phyloP scores from a whole-genome alignment of 2,113 vertebrate species.

The Daboia siamensis region DNA sequence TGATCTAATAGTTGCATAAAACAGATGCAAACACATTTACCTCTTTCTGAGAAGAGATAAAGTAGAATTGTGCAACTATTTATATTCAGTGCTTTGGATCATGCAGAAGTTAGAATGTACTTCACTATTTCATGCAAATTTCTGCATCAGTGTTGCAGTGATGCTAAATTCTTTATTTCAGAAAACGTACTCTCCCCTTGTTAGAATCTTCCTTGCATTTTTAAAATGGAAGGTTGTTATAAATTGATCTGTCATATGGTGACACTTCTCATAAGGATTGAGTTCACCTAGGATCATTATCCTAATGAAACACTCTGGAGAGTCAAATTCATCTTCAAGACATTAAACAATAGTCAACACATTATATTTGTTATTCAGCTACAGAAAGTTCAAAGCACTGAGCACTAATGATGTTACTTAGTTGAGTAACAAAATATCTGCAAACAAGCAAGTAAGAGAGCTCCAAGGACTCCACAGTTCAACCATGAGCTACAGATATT shows the following conservation, averaged over 20 bases:
- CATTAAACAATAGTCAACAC: not conserved
- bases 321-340: not conserved
- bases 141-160: no score
- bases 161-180: no score
- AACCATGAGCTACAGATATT: not conserved
- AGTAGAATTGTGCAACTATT: not conserved
- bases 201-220: not conserved
- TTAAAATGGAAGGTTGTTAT: not conserved
- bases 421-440: not conserved
- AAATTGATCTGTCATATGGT: not conserved
- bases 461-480: not conserved
- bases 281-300: not conserved
- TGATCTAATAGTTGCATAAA: not conserved
- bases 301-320: not conserved
- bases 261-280: not conserved
- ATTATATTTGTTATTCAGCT: not conserved
- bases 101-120: no score
- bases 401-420: not conserved
- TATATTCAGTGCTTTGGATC: not conserved
- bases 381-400: not conserved
- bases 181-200: not conserved
- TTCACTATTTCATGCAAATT: no score
- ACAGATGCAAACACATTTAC: not conserved
- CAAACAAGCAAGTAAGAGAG: not conserved
- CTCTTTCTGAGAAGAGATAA: not conserved